phyloP scores from a whole-genome alignment of 1,140 invertebrate species.

The Orius laevigatus region DNA sequence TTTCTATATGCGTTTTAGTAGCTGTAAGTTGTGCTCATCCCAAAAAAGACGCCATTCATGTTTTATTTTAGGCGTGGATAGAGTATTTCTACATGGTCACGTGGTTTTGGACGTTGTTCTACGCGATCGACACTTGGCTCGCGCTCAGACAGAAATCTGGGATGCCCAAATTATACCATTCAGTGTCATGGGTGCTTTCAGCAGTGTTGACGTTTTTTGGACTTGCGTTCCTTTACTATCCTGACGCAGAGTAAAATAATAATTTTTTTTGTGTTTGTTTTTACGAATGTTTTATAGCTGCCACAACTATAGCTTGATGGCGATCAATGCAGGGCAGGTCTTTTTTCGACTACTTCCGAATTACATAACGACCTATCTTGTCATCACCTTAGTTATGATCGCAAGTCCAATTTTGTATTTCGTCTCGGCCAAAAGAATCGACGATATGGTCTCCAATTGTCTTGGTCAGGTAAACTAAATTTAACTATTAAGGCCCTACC shows the following conservation, averaged over 20 bases:
- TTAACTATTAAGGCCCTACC: no score
- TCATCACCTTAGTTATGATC: conserved; percentile 55
- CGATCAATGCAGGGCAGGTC: conserved; percentile 26
- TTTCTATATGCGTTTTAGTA: conserved; percentile 51
- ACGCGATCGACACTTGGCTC: conserved; percentile 59
- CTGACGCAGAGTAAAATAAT: conserved; percentile 52
- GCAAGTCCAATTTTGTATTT: conserved; percentile 55
- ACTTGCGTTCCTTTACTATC: conserved; percentile 51
- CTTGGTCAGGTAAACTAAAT: conserved; percentile 4
- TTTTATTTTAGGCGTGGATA: conserved; percentile 47
- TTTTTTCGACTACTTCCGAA: conserved; percentile 57
- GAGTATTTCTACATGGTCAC: conserved; percentile 73
- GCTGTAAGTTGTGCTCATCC: conserved; percentile 53
- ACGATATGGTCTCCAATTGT: conserved; percentile 35
- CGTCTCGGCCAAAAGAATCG: conserved; percentile 42
- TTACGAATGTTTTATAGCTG: conserved; percentile 39
- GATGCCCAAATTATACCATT: conserved; percentile 41
- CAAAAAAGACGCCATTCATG: neutral
- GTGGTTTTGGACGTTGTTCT: conserved; percentile 69
- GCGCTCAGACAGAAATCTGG: conserved; percentile 42
- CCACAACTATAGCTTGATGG: conserved; percentile 40
- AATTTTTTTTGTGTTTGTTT: neutral
- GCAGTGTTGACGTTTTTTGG: conserved; percentile 46
- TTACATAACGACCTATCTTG: conserved; percentile 55
- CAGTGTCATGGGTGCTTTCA: conserved; percentile 50